Evolutionary conservation across 2,113 vertebrate species (phyloP), one percentile per base, ranked within the genome.

Genomic region (Nyctibius bracteatus): DNA sequence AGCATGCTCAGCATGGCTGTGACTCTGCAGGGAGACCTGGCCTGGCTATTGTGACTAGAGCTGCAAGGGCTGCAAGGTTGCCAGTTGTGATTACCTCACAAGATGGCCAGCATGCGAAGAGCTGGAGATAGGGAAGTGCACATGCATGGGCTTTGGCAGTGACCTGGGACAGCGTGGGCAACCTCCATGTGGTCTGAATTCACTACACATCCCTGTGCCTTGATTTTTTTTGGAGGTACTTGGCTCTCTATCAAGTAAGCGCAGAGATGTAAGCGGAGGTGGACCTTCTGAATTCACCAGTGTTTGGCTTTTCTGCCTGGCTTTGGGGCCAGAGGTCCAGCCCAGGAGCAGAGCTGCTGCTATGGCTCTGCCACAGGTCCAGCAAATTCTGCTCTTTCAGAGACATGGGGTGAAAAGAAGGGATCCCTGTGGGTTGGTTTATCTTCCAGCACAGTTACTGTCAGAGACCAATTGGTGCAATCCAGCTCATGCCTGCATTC

Each of bases 1-100:
- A 70, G 33, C 37, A 3, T 14, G 9, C 49, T 46, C 2, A 2
- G 31, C 59, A 22, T 0, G 1, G 52, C 33, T 5, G 0, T 57
- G 39, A 23, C n/a, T 65, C 72, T 52, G 14, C 49, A 85, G 54
- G 24, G 46, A 62, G 12, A 51, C 57, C 24, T 39, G 46, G 47
- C 43, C 88, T 67, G 43, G 31, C 66, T 58, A 1, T 39, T 71
- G 65, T 0, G 0, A 35, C 66, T 35, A n/a, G 35, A 73, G 20
- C 61, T 79, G 47, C 75, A 57, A n/a, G 47, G 54, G n/a, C 23
- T 21, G 11, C 0, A 0, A 66, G 41, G 43, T 7, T 80, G 33
- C 49, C 67, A 27, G 89, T 30, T 67, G 35, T 24, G 49, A 13
- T 71, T 52, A 65, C 51, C 39, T 91, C 84, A 63, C 81, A 73